Evolutionary conservation across 2,797 vertebrate species (phyloP), one percentile per base, ranked within the genome.

Genomic region (Lophius americanus): DNA sequence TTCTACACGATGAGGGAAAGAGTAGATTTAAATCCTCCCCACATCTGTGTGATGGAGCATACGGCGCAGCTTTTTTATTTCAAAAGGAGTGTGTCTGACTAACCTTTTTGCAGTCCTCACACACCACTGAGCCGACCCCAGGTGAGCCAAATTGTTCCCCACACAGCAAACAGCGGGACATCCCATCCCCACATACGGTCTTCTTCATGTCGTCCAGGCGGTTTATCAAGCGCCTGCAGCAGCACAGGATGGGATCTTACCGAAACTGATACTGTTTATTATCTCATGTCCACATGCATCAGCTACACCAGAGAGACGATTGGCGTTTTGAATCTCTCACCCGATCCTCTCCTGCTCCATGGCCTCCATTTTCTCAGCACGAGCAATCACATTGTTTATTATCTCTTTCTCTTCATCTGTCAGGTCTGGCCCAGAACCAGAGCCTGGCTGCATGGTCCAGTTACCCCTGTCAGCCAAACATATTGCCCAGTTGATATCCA

Each of bases 31-130:
- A 4, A 11, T 47, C 46, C n/a, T n/a, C 12, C 11, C 23, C 23
- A 23, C 23, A 23, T 10, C 43, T 12, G 43, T 11, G 8, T 44
- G 4, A 12, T 4, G 9, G 12, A 49, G n/a, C 11, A 9, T 9
- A 35, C 32, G 12, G 14, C 50, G 4, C 37, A 13, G 13, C 23
- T 52, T 12, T 33, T 61, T 43, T 59, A 64, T 56, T 38, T 7
- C 9, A 67, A 63, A 36, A 50, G 38, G 5, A 51, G 55, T 11
- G 44, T 38, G 33, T 35, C 47, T 44, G 43, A 60, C 53, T 82
- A 41, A 98, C 98, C 96, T 98, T 99, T 91, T 98, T 98, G 89
- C 98, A 99, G 93, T 98, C 97, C 87, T 99, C 97, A n/a, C 98
- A 99, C 81, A 99, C 96, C 0, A 96, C 96, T 0, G 96, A 95